These are phyloP conservation scores for Anas acuta DNA, from an alignment of 2,797 vertebrate genomes.

Conservation along the genomic window DNA sequence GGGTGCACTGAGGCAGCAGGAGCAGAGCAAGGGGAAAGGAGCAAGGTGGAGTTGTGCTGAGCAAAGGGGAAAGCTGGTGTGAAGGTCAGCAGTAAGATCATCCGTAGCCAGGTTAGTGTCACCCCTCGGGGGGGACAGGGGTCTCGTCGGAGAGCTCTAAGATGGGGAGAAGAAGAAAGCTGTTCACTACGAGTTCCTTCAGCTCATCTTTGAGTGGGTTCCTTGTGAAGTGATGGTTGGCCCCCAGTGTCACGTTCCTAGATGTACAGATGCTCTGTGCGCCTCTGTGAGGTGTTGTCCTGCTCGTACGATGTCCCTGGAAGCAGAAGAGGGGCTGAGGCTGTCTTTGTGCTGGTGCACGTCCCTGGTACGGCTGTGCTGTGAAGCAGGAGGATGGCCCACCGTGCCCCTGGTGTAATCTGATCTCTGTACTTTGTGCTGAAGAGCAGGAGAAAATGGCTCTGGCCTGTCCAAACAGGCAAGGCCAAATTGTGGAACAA, in stretches of 20 bases:
- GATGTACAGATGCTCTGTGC: not conserved
- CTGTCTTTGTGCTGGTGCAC: not conserved
- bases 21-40: not conserved
- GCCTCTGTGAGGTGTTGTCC: fast-evolving
- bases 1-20: not conserved
- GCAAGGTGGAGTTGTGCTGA: fast-evolving
- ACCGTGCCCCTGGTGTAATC: not conserved
- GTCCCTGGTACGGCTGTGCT: not conserved
- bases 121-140: not conserved
- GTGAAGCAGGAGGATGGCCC: not conserved
- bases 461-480: not conserved
- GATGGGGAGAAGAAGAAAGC: not conserved
- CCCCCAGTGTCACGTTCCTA: fast-evolving
- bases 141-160: not conserved
- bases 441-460: not conserved
- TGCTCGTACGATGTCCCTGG: fast-evolving
- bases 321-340: not conserved
- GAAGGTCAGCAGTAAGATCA: not conserved
- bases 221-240: fast-evolving
- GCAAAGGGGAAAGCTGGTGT: not conserved
- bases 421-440: not conserved
- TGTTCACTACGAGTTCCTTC: not conserved
- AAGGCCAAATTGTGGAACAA: not conserved
- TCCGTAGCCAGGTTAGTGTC: not conserved
- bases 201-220: not conserved